Base-by-base conservation (phyloP, 2,888 invertebrate species). In the Synergus japonicus region DNA sequence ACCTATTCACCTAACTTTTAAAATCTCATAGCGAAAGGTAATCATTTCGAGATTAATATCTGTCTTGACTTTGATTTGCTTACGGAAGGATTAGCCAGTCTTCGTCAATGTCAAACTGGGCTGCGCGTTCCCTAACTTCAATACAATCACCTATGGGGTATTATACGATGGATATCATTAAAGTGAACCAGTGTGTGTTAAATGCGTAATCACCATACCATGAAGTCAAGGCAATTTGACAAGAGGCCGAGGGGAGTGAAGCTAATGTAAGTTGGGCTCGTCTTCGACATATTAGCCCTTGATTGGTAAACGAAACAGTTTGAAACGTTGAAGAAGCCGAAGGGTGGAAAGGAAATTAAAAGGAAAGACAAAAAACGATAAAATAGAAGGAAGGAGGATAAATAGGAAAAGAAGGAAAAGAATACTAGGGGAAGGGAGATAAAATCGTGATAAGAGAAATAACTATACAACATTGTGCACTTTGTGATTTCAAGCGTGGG, bases 401-500 rank as follows among this genome's bases (percentile, higher is more conserved):
- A 65, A 65, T 65, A 65, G 29, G 29, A n/a, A 37, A 49, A 46
- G 12, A 0, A 41, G 41, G 10, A 65, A 65, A 43, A 49, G 37
- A 37, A 29, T 12, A 60, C 18, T 60, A 10, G 22, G 10, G 54
- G 49, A 49, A 37, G 12, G 37, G 29, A 41, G 43, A 22, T 15
- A 54, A 37, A 54, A 37, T 5, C 37, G 37, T 37, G 73, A 54
- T 73, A 54, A 54, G 54, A 9, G 73, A 69, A 49, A 73, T 73
- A 54, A 66, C 66, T 49, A 49, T 37, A 73, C 69, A 73, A 15
- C 46, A 73, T 54, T 73, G n/a, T 73, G 73, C 73, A 73, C 73
- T 73, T 73, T 54, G 73, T 54, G 73, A 73, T 73, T 73, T 73
- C 73, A 73, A 73, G 49, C 60, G 54, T 66, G 46, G 60, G 79